These are phyloP conservation scores for Coracopsis vasa DNA, from an alignment of 2,113 vertebrate genomes.

Conservation along the genomic window DNA sequence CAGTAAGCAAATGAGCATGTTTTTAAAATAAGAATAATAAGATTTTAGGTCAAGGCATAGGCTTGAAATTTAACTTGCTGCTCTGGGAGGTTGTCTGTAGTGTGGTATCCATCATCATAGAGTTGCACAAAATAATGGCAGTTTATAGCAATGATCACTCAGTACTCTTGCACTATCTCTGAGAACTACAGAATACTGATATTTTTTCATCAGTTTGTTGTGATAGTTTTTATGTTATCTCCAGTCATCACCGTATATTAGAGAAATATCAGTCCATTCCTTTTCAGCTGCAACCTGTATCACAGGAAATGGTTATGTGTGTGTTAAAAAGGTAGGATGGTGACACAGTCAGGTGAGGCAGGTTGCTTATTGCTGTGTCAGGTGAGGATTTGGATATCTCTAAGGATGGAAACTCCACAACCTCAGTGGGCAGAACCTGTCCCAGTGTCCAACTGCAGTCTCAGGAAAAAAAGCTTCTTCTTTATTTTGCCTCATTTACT, in stretches of 20 bases:
- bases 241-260: background rate
- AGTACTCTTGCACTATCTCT: background rate
- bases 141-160: background rate
- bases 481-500: background rate
- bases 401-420: background rate
- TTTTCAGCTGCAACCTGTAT: background rate
- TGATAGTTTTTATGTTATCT: background rate
- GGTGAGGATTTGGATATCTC: background rate
- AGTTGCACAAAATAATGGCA: background rate
- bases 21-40: background rate
- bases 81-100: background rate
- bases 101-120: background rate
- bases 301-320: background rate
- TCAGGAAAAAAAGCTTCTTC: background rate
- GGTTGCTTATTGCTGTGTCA: background rate
- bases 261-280: background rate
- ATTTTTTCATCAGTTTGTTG: background rate
- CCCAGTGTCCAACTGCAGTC: rapidly evolving
- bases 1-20: background rate
- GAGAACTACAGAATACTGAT: background rate
- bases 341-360: background rate
- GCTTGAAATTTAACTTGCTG: background rate
- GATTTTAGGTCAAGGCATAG: background rate
- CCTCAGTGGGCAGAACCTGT: background rate
- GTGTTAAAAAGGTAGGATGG: background rate